Evolutionary conservation across 2,888 invertebrate genomes (phyloP).

Genomic region (Chaitophorus viminalis): DNA sequence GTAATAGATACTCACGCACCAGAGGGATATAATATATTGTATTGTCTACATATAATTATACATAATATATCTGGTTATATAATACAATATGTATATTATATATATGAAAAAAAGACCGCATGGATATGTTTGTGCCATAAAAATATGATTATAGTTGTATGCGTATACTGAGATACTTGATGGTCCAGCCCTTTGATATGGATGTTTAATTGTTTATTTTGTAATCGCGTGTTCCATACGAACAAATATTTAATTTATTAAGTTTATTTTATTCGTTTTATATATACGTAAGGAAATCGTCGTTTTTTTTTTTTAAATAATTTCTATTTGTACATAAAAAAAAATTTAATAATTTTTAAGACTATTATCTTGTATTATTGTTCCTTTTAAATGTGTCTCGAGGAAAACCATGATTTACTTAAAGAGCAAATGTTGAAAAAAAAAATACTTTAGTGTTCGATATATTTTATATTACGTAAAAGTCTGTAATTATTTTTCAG

Average conservation of each 20-base stretch:
- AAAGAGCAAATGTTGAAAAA: slow-evolving; percentile 47
- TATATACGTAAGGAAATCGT: slow-evolving; percentile 24
- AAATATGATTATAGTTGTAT: slow-evolving; percentile 28
- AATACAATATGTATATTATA: neutral
- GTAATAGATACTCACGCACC: neutral
- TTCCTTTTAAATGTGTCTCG: slow-evolving; percentile 52
- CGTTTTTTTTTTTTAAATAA: slow-evolving; percentile 30
- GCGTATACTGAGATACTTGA: slow-evolving; percentile 29
- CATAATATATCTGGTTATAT: neutral
- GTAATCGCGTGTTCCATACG: slow-evolving; percentile 34
- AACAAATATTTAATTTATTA: slow-evolving; percentile 55
- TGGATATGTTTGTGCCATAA: slow-evolving; percentile 54
- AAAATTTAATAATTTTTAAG: slow-evolving; percentile 50
- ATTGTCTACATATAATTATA: neutral
- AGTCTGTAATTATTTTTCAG: slow-evolving; percentile 51
- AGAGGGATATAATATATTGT: slow-evolving; percentile 3
- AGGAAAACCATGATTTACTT: slow-evolving; percentile 33
- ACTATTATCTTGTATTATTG: slow-evolving; percentile 59
- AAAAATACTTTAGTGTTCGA: slow-evolving; percentile 38
- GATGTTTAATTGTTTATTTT: slow-evolving; percentile 30
- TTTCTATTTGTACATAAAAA: slow-evolving; percentile 29
- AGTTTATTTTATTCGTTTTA: slow-evolving; percentile 53
- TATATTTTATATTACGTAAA: slow-evolving; percentile 27
- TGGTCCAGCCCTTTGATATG: neutral
- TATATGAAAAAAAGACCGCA: slow-evolving; percentile 21